Evolutionary conservation across 64 coral and sea anemone species (phyloP), one percentile per base, ranked within the genome.

Genomic region (Actinia equina): DNA sequence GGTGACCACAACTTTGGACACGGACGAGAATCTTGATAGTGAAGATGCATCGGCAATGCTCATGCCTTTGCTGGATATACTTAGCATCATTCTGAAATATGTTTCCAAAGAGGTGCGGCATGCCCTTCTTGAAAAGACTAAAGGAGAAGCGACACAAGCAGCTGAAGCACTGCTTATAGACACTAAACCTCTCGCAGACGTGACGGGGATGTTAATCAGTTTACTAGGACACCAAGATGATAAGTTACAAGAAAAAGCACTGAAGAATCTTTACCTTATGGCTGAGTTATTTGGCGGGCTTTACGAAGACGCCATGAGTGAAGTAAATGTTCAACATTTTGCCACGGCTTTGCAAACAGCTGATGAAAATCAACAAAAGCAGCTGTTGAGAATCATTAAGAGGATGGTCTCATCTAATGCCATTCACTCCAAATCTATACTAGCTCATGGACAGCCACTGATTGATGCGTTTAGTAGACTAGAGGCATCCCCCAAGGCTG

Each of bases 251-350:
- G 97, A 99, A 43, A 90, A 87, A 80, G 81, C 97, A 15, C 93
- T 91, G 14, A 90, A 88, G 19, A 88, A 90, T 59, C 85, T 99
- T 27, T 99, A 99, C 30, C 91, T 95, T 15, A 83, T 93, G 52
- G 97, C 91, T 2, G 97, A 99, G 79, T 83, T 99, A 30, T 99
- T 95, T 92, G 97, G 97, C 1, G 97, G 97, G 18, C 89, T 88
- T 12, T 93, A 91, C 42, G 86, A 95, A 55, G 97, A 99, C 49
- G 81, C 85, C 20, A 93, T 95, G 85, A 99, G 93, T 76, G n/a
- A 61, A 12, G 88, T 91, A 5, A 99, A 95, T 49, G 77, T 95
- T 14, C 70, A 85, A 20, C 93, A 82, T 80, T 93, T 99, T 46
- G 91, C 97, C 3, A 93, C 90, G 43, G 97, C 97, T 30, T 88